Evolutionary conservation across 64 coral and sea anemone genomes (phyloP).

Genomic region (Dendronephthya gigantea): DNA sequence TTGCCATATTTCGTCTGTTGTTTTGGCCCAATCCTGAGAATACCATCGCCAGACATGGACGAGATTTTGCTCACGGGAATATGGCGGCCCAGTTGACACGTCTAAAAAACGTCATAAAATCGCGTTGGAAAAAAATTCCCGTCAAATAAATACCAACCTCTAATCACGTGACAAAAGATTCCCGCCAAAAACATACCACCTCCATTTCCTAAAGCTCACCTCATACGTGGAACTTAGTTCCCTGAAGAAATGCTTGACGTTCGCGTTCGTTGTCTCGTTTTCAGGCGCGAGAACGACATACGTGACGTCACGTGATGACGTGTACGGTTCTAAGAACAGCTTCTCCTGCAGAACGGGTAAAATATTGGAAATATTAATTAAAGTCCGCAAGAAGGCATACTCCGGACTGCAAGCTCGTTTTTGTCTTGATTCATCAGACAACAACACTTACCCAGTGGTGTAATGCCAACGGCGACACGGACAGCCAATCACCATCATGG

Average conservation of each 20-base stretch:
- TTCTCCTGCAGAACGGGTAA: constrained; percentile 63
- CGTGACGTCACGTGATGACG: constrained; percentile 62
- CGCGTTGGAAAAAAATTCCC: too few species aligned
- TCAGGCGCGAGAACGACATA: constrained; percentile 87
- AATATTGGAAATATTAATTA: too few species aligned
- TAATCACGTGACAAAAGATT: too few species aligned
- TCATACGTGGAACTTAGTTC: constrained; percentile 95
- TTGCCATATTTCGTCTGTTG: constrained; percentile 54
- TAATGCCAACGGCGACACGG: constrained; percentile 80
- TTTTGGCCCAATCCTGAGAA: constrained; percentile 73
- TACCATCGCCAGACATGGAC: constrained; percentile 60
- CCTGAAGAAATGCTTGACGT: constrained; percentile 72
- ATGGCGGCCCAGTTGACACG: constrained; percentile 86
- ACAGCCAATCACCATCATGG: constrained; percentile 81
- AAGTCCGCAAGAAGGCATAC: too few species aligned
- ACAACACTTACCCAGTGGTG: constrained; percentile 68
- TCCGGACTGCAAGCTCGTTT: too few species aligned
- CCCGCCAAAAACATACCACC: too few species aligned
- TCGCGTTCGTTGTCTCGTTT: constrained; percentile 63
- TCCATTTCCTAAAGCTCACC: too few species aligned
- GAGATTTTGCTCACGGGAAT: constrained; percentile 31
- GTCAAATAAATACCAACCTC: too few species aligned
- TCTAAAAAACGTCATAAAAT: too few species aligned
- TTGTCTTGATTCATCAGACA: too few species aligned
- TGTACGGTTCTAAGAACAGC: constrained; percentile 81